phyloP scores from a whole-genome alignment of 2,113 vertebrate genomes.

The Mus pahari region DNA sequence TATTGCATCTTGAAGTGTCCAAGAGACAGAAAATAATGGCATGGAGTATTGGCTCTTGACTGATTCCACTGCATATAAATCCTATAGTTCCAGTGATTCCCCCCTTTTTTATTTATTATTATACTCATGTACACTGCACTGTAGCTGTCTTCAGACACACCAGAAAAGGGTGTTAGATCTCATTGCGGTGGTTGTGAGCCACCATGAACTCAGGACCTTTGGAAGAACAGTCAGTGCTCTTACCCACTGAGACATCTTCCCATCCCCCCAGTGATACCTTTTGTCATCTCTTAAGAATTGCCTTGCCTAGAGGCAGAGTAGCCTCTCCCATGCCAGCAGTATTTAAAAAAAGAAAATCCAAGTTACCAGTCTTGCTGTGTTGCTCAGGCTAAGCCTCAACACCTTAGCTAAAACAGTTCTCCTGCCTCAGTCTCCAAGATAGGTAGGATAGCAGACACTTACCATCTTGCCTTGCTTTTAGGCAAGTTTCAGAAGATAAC shows the following conservation, averaged over 20 bases:
- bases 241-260: too few relatives aligned
- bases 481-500: background rate
- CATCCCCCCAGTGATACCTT: background rate
- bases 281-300: background rate
- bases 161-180: too few relatives aligned
- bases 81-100: background rate
- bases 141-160: too few relatives aligned
- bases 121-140: too few relatives aligned
- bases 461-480: background rate
- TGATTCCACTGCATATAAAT: background rate
- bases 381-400: background rate
- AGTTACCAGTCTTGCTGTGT: background rate
- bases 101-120: too few relatives aligned
- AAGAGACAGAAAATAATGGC: background rate
- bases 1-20: background rate
- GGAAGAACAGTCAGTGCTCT: too few relatives aligned
- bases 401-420: background rate
- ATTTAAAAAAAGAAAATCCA: background rate
- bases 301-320: background rate
- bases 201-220: too few relatives aligned
- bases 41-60: background rate
- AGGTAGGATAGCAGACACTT: background rate
- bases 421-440: background rate
- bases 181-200: too few relatives aligned
- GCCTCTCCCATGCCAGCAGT: background rate